Evolutionary conservation across 1,140 invertebrate species (phyloP).

Genomic region (Papilio aristodemus): DNA sequence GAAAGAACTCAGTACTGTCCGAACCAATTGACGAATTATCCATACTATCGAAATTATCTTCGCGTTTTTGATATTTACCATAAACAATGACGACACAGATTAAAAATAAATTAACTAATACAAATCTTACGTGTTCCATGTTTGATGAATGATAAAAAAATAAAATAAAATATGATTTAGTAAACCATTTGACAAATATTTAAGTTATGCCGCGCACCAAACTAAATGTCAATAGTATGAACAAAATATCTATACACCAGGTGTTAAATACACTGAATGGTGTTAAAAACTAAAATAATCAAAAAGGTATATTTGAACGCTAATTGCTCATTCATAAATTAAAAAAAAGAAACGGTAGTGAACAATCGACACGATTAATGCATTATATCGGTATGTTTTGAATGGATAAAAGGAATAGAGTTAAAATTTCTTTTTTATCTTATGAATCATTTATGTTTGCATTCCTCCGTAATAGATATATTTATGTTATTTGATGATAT

Average conservation of each 20-base stretch:
- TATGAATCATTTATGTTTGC: constrained; percentile 13
- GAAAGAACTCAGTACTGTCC: constrained; percentile 4
- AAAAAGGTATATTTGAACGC: constrained; percentile 4
- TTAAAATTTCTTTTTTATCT: constrained; percentile 4
- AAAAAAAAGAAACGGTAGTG: neutral
- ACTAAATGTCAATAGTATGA: constrained; percentile 27
- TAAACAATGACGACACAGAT: neutral
- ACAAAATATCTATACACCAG: constrained; percentile 20
- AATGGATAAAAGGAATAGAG: constrained; percentile 20
- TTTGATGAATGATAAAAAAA: neutral
- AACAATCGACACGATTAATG: constrained; percentile 20
- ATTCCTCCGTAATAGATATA: constrained; percentile 1
- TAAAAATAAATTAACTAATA: neutral
- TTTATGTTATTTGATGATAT: neutral
- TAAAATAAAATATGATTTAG: constrained; percentile 12
- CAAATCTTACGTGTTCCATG: neutral
- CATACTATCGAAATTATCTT: neutral
- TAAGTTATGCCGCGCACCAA: no score
- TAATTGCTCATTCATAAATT: neutral
- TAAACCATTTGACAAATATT: neutral
- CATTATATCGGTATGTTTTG: constrained; percentile 23
- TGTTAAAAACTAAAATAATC: neutral
- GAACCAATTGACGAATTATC: constrained; percentile 13
- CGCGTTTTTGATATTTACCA: constrained; percentile 13
- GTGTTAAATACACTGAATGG: constrained; percentile 35